Evolutionary conservation across 2,888 invertebrate genomes (phyloP).

Genomic region (Alloscopus bannaensis): DNA sequence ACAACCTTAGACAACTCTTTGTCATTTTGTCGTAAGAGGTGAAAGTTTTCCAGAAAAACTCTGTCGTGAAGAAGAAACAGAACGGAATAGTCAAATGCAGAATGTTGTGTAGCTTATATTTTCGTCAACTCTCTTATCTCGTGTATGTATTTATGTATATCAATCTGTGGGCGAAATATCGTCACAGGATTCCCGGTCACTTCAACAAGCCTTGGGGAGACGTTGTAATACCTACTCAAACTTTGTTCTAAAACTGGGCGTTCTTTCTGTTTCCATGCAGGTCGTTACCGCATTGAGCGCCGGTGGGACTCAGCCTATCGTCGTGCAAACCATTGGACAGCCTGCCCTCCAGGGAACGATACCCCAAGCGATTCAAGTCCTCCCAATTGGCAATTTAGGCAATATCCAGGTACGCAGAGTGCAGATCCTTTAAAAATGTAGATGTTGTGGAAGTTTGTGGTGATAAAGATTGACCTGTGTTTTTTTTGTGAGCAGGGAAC

Average conservation of each 20-base stretch:
- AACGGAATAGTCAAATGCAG: neutral
- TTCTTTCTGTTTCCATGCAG: no score
- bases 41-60: neutral
- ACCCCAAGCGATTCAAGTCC: slow-evolving; percentile 68
- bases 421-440: no score
- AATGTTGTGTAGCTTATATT: neutral
- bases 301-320: slow-evolving; percentile 48
- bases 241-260: no score
- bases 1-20: neutral
- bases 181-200: no score
- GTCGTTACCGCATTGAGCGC: slow-evolving; percentile 41
- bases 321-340: slow-evolving; percentile 62
- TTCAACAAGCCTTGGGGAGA: no score
- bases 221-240: no score
- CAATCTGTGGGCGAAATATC: no score
- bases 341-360: slow-evolving; percentile 69
- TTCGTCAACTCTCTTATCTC: neutral
- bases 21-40: neutral
- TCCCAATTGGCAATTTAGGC: slow-evolving; percentile 68
- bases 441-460: no score
- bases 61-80: neutral
- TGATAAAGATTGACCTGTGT: no score
- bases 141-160: neutral
- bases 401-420: slow-evolving; percentile 67
- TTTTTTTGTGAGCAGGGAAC: slow-evolving; percentile 81